Evolutionary conservation across 30 jellyfish, hydroid and myxozoan species (phyloP), one percentile per base, ranked within the genome.

Genomic region (Mastigias papua): DNA sequence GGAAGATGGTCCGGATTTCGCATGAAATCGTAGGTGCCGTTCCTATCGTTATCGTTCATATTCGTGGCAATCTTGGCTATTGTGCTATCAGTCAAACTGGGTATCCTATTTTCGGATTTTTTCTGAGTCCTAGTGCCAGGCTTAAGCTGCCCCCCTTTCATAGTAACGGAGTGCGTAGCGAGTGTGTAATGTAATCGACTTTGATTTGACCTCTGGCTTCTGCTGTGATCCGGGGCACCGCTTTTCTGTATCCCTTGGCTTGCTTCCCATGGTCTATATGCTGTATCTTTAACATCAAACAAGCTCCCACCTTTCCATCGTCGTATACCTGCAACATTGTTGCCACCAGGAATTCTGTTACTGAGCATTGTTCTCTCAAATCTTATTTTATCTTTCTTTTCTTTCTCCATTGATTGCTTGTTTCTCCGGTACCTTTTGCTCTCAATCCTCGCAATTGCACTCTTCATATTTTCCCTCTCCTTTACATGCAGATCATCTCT

Each of bases 1-100:
- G 90, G 90, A 8, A 79, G 79, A 75, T 79, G 90, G 71, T 60
- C 79, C 10, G 90, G 90, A 28, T 79, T 66, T 13, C 81, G 90
- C 48, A 79, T 66, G 27, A 79, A 61, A 27, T 42, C 46, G 42
- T 6, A 34, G 21, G 73, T 42, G 6, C 37, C n/a, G 2, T 65
- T 20, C 23, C 63, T 21, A 23, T 79, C 90, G 21, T n/a, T 35
- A 58, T 51, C 69, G 25, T n/a, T 30, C 70, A 79, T 22, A 50
- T 62, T 79, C 26, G 48, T 73, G 20, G 90, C 90, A 35, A 79
- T 79, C 16, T 34, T 60, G 13, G 81, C 81, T 11, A 79, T 79
- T 0, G 62, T 64, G 48, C 37, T 28, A 29, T 79, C 82, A 28
- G 54, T 79, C 20, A 25, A 15, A 35, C 48, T 64, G 30, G 33